These are phyloP conservation scores for Phrixothrix hirtus DNA, from an alignment of 2,888 invertebrate species.

Conservation along the genomic window DNA sequence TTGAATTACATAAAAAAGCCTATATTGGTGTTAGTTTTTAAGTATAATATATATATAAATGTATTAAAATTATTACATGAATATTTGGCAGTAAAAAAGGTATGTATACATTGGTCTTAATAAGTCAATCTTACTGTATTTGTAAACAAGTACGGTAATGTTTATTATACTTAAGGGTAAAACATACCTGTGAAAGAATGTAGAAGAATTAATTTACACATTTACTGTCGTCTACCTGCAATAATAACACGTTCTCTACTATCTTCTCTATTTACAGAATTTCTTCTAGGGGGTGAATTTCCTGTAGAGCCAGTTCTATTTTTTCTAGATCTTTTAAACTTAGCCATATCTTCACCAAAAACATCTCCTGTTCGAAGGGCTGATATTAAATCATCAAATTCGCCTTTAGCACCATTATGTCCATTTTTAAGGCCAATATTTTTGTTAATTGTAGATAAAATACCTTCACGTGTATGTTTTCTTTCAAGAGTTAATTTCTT, in stretches of 20 bases:
- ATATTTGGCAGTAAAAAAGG: slow-evolving; percentile 22
- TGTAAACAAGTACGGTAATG: slow-evolving; percentile 1
- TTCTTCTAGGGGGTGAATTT: slow-evolving; percentile 66
- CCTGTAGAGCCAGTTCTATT: slow-evolving; percentile 63
- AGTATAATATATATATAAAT: slow-evolving; percentile 35
- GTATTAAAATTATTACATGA: slow-evolving; percentile 6
- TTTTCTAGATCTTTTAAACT: slow-evolving; percentile 80
- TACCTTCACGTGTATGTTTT: slow-evolving; percentile 77
- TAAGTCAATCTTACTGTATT: slow-evolving; percentile 16
- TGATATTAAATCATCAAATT: slow-evolving; percentile 95
- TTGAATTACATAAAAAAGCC: slow-evolving; percentile 37
- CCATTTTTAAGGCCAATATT: slow-evolving; percentile 71
- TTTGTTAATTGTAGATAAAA: slow-evolving; percentile 74
- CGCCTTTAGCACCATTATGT: slow-evolving; percentile 71
- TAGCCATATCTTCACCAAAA: slow-evolving; percentile 94
- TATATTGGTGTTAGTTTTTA: slow-evolving; percentile 39
- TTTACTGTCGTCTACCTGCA: slow-evolving; percentile 52
- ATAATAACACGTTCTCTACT: slow-evolving; percentile 66
- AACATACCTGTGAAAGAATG: slow-evolving; percentile 4
- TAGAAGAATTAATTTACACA: slow-evolving; percentile 5
- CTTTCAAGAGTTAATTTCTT: slow-evolving; percentile 87
- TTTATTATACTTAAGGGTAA: slow-evolving; percentile 5
- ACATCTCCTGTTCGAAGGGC: slow-evolving; percentile 93
- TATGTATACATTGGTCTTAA: slow-evolving; percentile 31
- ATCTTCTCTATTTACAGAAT: slow-evolving; percentile 68